These are phyloP conservation scores for Seriola aureovittata DNA, from an alignment of 2,113 vertebrate genomes.

Conservation along the genomic window DNA sequence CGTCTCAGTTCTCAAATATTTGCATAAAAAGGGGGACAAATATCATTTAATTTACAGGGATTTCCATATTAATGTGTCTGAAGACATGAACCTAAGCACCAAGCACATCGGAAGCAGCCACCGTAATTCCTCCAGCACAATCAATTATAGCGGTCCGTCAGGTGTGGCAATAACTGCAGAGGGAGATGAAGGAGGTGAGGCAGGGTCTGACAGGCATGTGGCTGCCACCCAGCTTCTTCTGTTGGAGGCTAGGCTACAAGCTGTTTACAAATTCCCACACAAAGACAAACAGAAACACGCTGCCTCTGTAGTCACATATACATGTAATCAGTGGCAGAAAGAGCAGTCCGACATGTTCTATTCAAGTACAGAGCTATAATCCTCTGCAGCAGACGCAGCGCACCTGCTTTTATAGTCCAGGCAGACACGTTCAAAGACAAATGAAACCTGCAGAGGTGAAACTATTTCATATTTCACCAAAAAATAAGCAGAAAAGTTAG, in stretches of 20 bases:
- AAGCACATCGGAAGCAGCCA: slow-evolving; percentile 55
- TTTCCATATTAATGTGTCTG: slow-evolving; percentile 74
- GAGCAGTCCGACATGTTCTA: slow-evolving; percentile 2
- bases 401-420: neutral
- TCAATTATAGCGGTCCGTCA: slow-evolving; percentile 73
- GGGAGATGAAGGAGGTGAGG: slow-evolving; percentile 44
- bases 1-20: slow-evolving; percentile 42
- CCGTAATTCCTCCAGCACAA: slow-evolving; percentile 61
- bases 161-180: slow-evolving; percentile 66
- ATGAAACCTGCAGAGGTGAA: too few relatives aligned
- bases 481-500: too few relatives aligned
- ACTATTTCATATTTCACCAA: too few relatives aligned
- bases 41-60: slow-evolving; percentile 73
- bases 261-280: slow-evolving; percentile 32
- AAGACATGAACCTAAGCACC: slow-evolving; percentile 64
- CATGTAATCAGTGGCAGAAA: slow-evolving; percentile 7
- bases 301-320: neutral
- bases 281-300: slow-evolving; percentile 26
- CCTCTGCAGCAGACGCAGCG: neutral
- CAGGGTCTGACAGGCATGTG: slow-evolving; percentile 1
- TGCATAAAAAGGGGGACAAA: slow-evolving; percentile 66
- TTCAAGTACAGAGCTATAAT: slow-evolving; percentile 13
- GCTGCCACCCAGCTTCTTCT: neutral
- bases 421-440: too few relatives aligned
- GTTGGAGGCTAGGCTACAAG: slow-evolving; percentile 9